A percentile compares a stretch with the other conserved stretches of the same genome.
phyloP scores from a whole-genome alignment of 2,113 vertebrate species.

The Saguinus midas region DNA sequence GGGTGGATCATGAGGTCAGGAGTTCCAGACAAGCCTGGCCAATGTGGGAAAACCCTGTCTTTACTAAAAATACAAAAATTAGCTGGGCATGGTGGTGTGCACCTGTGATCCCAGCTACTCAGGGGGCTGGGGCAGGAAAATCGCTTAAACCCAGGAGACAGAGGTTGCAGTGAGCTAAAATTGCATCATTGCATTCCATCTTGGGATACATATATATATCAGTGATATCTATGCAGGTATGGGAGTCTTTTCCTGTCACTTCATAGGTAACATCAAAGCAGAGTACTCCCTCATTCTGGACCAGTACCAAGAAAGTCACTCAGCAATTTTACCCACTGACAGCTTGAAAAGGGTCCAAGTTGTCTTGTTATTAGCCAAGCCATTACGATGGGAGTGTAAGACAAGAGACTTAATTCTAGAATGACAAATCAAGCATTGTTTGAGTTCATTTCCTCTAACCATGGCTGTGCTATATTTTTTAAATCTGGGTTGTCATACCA shows the following conservation, averaged over 20 bases:
- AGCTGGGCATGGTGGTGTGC: too few relatives aligned
- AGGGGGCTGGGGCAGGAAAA: too few relatives aligned
- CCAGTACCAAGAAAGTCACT: not conserved
- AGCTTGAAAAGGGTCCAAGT: not conserved
- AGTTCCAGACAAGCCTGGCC: too few relatives aligned
- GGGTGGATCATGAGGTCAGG: too few relatives aligned
- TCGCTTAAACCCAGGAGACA: too few relatives aligned
- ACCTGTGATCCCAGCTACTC: too few relatives aligned
- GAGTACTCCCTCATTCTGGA: not conserved
- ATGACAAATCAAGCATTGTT: not conserved
- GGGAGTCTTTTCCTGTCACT: not conserved
- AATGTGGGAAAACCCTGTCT: too few relatives aligned
- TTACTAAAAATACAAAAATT: too few relatives aligned
- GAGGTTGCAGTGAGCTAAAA: too few relatives aligned
- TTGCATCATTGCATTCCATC: too few relatives aligned
- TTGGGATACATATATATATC: too few relatives aligned
- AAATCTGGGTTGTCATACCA: not conserved
- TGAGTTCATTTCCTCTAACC: not conserved
- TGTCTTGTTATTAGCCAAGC: not conserved
- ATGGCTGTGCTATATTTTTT: not conserved
- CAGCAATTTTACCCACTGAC: not conserved
- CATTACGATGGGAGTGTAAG: not conserved
- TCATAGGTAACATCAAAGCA: not conserved
- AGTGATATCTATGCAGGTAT: not conserved
- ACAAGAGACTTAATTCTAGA: not conserved